Percentiles rank a stretch among this genome's conserved stretches.
Conservation (phyloP, 2,888 invertebrate genomes). For the Acronicta aceris region DNA sequence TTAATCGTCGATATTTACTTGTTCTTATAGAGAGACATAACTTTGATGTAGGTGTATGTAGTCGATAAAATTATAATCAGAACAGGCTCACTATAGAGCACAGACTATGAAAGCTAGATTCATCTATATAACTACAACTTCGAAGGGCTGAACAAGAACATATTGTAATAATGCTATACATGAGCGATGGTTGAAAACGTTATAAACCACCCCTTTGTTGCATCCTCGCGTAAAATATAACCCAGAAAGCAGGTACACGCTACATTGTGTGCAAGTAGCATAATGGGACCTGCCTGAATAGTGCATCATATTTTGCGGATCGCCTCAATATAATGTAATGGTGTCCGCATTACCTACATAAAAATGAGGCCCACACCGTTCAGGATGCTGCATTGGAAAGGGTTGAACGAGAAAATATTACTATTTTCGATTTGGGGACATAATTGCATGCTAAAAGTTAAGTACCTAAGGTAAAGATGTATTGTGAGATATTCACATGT, state of each 20-base stretch:
- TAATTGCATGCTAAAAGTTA: too few relatives aligned
- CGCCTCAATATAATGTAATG: conserved; percentile 20
- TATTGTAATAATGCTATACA: conserved; percentile 9
- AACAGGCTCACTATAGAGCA: not conserved
- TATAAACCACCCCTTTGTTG: conserved; percentile 34
- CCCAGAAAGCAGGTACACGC: conserved; percentile 35
- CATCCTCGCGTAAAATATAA: conserved; percentile 34
- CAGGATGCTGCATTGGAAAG: conserved; percentile 12
- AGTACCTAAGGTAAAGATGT: too few relatives aligned
- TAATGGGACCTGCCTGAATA: conserved; percentile 36
- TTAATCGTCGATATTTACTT: too few relatives aligned
- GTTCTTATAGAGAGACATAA: too few relatives aligned
- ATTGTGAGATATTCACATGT: too few relatives aligned
- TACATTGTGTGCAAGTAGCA: conserved; percentile 38
- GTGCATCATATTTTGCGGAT: conserved; percentile 42
- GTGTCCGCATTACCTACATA: conserved; percentile 11
- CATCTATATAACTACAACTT: not conserved
- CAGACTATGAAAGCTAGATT: conserved; percentile 5
- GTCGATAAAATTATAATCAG: too few relatives aligned
- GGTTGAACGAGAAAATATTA: conserved; percentile 20
- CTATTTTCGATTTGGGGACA: not conserved
- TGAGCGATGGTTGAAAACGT: conserved; percentile 33
- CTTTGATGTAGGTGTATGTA: too few relatives aligned
- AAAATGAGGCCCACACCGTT: conserved; percentile 20
- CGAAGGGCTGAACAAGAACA: not conserved